Conservation (phyloP, 2,797 vertebrate genomes). For the Microchirus variegatus region DNA sequence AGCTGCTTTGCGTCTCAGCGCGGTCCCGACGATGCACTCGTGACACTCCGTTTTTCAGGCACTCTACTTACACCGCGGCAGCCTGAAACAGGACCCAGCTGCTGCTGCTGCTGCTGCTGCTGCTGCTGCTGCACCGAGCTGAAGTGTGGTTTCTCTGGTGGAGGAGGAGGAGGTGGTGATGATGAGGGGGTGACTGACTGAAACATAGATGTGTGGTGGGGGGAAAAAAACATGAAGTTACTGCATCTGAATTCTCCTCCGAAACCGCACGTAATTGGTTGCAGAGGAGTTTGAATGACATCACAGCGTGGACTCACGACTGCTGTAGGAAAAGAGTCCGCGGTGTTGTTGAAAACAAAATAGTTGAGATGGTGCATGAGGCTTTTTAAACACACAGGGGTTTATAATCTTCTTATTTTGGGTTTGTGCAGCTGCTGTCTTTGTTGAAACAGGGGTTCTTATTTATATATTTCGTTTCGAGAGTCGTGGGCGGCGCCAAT, state of each 20-base stretch:
- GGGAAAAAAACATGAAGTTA: constrained; percentile 62
- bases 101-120: constrained; percentile 48
- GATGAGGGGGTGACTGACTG: constrained; percentile 54
- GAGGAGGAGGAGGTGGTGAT: constrained; percentile 12
- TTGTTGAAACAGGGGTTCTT: too few species aligned
- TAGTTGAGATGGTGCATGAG: constrained; percentile 13
- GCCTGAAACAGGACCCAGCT: constrained; percentile 71
- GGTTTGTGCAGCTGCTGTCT: too few species aligned
- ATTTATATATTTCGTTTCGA: too few species aligned
- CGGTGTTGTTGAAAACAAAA: constrained; percentile 33
- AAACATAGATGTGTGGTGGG: constrained; percentile 47
- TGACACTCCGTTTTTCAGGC: constrained; percentile 53
- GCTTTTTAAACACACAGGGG: not conserved
- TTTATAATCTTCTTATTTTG: too few species aligned
- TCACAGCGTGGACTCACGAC: constrained; percentile 55
- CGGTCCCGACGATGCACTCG: constrained; percentile 40
- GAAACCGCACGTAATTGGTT: constrained; percentile 66
- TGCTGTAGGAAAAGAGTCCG: constrained; percentile 33
- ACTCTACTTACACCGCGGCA: constrained; percentile 31
- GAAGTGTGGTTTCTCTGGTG: constrained; percentile 62
- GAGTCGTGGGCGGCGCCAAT: too few species aligned
- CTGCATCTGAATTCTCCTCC: constrained; percentile 47
- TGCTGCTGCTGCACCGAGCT: constrained; percentile 61
- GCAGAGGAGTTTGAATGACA: constrained; percentile 68
- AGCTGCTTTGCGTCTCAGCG: constrained; percentile 65